Base-by-base conservation (phyloP, 2,888 invertebrate species). In the Dorcus parallelipipedus region DNA sequence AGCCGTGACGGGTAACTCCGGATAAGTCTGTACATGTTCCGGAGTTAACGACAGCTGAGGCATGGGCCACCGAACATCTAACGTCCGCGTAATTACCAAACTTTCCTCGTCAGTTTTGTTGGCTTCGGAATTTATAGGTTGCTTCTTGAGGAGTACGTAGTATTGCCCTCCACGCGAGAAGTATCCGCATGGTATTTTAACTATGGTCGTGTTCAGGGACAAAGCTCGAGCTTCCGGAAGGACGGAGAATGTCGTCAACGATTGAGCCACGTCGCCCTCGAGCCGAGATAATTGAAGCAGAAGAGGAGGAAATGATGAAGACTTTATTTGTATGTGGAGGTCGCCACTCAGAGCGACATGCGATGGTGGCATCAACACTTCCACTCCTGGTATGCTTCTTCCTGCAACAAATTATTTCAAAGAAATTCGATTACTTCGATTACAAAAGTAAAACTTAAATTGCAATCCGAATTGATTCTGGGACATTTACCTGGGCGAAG, bases 11-110 rank as follows among this genome's bases (percentile, higher is more conserved):
- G 88, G 85, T 59, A 83, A 80, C 71, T 87, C 88, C 3, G 93
- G 92, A 77, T 91, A 93, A 49, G 93, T 93, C 69, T 87, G 86
- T 53, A 93, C 85, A 67, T 86, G 85, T 69, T 89, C 88, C 3
- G 91, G 90, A 56, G 87, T 88, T 50, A 92, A 82, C 52, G 85
- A 84, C 66, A 93, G 76, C 64, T 77, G 76, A 6, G 91, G 89
- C 58, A 84, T 82, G 5, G 93, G 92, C 93, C 93, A 93, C 76
- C 89, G 83, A 5, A 93, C 92, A 69, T 93, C 91, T 69, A 93
- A 82, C 58, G 86, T 82, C 78, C 83, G 82, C 2, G 83, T 77
- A 57, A 76, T 75, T 42, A 75, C 65, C 40, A 68, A 65, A 50
- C 63, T 64, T 45, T 70, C 70, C 60, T 67, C 48, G 49, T 52